Conservation (phyloP, 2,888 invertebrate genomes). For the Cerastis rubricosa region DNA sequence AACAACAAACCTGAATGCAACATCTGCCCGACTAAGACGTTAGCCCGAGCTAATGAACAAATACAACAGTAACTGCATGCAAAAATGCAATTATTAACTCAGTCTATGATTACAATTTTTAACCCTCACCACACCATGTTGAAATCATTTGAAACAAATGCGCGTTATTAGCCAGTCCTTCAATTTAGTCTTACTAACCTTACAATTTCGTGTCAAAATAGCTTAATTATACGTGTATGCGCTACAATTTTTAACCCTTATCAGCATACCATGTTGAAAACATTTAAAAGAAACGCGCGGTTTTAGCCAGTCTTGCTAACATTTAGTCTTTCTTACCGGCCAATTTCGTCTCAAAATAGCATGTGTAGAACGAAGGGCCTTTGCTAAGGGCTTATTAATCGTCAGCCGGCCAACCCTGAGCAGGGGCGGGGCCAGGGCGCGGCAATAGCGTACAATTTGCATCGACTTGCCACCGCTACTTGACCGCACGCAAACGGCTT, state of each 20-base stretch:
- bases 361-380: conserved; percentile 52
- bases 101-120: conserved; percentile 45
- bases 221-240: not conserved
- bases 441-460: conserved; percentile 70
- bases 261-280: not conserved
- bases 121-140: not conserved
- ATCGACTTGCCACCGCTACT: conserved; percentile 63
- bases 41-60: conserved; percentile 21
- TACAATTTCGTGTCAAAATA: conserved; percentile 1
- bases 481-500: conserved; percentile 67
- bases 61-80: conserved; percentile 4
- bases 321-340: conserved; percentile 31
- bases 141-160: conserved; percentile 30
- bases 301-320: conserved; percentile 11
- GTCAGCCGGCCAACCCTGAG: conserved; percentile 63
- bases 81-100: conserved; percentile 34
- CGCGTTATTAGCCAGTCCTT: not conserved
- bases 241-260: conserved; percentile 15
- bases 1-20: conserved; percentile 17
- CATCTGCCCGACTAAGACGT: conserved; percentile 57
- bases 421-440: conserved; percentile 66
- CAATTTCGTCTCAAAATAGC: conserved; percentile 52
- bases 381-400: conserved; percentile 65
- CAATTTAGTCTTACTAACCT: not conserved
- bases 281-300: conserved; percentile 34